Conservation (phyloP, 92 coral and sea anemone species). For the Zoanthus sansibaricus region DNA sequence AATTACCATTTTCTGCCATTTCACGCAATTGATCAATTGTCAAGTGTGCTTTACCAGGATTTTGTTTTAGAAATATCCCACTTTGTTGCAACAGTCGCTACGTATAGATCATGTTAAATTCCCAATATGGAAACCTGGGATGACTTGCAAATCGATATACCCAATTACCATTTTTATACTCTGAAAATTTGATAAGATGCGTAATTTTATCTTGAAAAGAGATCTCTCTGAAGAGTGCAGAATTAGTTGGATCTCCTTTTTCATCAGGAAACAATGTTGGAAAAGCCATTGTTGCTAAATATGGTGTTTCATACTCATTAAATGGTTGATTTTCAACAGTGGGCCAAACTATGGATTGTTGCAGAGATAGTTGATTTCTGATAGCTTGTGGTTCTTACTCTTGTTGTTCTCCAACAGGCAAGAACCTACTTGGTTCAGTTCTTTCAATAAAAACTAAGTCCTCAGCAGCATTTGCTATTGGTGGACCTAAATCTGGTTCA, state of each 20-base stretch:
- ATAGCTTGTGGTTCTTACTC: slow-evolving; percentile 48
- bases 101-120: slow-evolving; percentile 60
- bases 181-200: slow-evolving; percentile 4
- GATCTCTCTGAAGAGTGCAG: slow-evolving; percentile 43
- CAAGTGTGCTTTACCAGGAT: too few species aligned
- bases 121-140: slow-evolving; percentile 64
- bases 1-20: slow-evolving; percentile 50
- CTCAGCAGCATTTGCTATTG: slow-evolving; percentile 31
- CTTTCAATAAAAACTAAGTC: slow-evolving; percentile 54
- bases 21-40: slow-evolving; percentile 51
- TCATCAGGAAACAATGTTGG: slow-evolving; percentile 55
- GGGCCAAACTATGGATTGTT: slow-evolving; percentile 58
- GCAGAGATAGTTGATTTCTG: slow-evolving; percentile 42
- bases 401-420: slow-evolving; percentile 59
- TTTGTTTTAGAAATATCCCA: too few species aligned
- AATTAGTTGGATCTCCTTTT: neutral
- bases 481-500: slow-evolving; percentile 47
- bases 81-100: slow-evolving; percentile 51
- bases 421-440: slow-evolving; percentile 54
- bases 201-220: slow-evolving; percentile 30
- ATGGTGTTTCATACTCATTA: slow-evolving; percentile 58
- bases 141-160: slow-evolving; percentile 11
- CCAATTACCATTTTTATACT: slow-evolving; percentile 29
- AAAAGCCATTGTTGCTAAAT: slow-evolving; percentile 24
- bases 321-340: slow-evolving; percentile 47